Percentiles rank a stretch among this genome's conserved stretches.
Conservation (phyloP, 1,140 invertebrate genomes). For the Orussus abietinus region DNA sequence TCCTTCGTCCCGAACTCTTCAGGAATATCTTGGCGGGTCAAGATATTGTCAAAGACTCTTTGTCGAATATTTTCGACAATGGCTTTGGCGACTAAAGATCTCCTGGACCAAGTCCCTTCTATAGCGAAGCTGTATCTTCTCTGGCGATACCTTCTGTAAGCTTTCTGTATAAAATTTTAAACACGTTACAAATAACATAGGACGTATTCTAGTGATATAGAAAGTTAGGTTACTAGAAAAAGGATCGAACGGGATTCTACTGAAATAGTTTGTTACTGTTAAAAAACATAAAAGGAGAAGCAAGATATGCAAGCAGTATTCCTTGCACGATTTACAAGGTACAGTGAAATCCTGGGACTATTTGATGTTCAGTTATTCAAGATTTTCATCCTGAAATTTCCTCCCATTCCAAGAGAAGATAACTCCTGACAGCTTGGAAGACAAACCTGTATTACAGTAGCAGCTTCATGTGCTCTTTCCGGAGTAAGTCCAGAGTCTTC, state of each 20-base stretch:
- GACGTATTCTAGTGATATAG: too few relatives aligned
- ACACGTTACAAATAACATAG: conserved; percentile 2
- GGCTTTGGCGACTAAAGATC: conserved; percentile 18
- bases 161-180: conserved; percentile 18
- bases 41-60: conserved; percentile 25
- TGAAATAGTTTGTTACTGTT: too few relatives aligned
- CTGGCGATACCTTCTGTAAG: conserved; percentile 25
- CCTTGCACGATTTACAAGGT: too few relatives aligned
- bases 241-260: too few relatives aligned
- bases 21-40: conserved; percentile 19
- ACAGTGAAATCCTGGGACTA: too few relatives aligned
- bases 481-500: conserved; percentile 35
- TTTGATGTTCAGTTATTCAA: too few relatives aligned
- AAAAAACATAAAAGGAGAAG: too few relatives aligned
- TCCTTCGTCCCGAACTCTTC: conserved; percentile 20
- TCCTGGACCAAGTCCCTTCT: conserved; percentile 11
- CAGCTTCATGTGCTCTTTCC: conserved; percentile 39
- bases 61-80: conserved; percentile 25
- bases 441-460: conserved; percentile 40
- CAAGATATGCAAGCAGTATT: too few relatives aligned
- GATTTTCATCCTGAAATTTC: too few relatives aligned
- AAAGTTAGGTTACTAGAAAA: too few relatives aligned
- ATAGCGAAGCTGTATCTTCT: conserved; percentile 8
- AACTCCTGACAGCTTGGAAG: background rate
- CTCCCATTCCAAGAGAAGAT: too few relatives aligned